Evolutionary conservation across 2,888 invertebrate species (phyloP), one percentile per base, ranked within the genome.

Genomic region (Tenthredo amoena): DNA sequence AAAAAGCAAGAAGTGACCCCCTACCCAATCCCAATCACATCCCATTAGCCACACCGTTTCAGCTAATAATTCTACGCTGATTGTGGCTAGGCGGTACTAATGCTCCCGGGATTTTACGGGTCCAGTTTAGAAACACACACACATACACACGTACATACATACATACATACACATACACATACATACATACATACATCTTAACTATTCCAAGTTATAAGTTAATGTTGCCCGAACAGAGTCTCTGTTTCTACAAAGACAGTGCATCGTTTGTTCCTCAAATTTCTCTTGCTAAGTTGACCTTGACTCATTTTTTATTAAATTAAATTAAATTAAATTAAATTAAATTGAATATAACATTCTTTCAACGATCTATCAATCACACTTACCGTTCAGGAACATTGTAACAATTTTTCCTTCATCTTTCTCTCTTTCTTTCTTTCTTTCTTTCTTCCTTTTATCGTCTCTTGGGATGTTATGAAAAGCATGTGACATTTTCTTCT

Each of bases 1-100:
- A 93, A 95, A 95, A 92, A 93, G 93, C 89, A 94, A 94, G 92
- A 95, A 95, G 95, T 95, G 95, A 95, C 95, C 94, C 89, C 89
- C 85, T 85, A 86, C 85, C 85, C 87, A 81, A 74, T 85, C 85
- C 15, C 86, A 26, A 84, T 87, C 87, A 81, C 88, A 88, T 87
- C 86, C 89, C 88, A 91, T 92, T 88, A 90, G 89, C 90, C 90
- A 91, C 89, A 89, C 91, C 88, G 91, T 91, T 90, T 91, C 92
- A 88, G 89, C 89, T 89, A 89, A 90, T 89, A 91, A 91, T 89
- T 89, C 91, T 88, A 90, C 92, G 88, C 88, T 91, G 87, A 90
- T 92, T 88, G 89, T 90, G 89, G 91, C 92, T 87, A 90, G 92
- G 90, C 92, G 91, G 87, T 91, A 91, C 88, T 91, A 90, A 88